phyloP scores from a whole-genome alignment of 2,113 vertebrate species.

The Oreochromis aureus region DNA sequence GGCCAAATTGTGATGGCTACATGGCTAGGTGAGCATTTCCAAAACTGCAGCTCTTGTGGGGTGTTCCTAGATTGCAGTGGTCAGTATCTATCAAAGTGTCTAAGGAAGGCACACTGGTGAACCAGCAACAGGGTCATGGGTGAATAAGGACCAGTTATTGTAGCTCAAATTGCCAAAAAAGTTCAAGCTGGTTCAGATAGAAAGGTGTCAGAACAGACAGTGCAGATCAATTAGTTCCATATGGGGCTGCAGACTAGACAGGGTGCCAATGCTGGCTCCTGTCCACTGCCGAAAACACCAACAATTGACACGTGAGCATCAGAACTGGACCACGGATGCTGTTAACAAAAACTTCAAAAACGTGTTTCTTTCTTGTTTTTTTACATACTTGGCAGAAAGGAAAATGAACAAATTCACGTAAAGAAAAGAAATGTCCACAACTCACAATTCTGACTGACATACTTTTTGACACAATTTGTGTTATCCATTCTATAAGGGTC shows the following conservation, averaged over 20 bases:
- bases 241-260: not conserved
- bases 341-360: not conserved
- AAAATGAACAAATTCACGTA: not conserved
- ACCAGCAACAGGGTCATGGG: not conserved
- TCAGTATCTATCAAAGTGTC: not conserved
- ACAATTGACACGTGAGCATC: not conserved
- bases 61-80: not conserved
- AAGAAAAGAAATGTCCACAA: not conserved
- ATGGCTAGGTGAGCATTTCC: not conserved
- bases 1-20: not conserved
- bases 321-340: not conserved
- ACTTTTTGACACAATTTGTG: not conserved
- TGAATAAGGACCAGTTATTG: not conserved
- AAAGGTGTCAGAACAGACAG: not conserved
- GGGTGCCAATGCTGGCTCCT: not conserved
- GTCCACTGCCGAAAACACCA: not conserved
- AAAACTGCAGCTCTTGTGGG: not conserved
- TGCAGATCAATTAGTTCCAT: not conserved
- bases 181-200: not conserved
- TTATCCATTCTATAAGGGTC: not conserved
- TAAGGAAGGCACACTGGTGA: not conserved
- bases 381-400: not conserved
- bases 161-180: not conserved
- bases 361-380: not conserved
- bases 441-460: not conserved